A percentile compares a stretch with the other conserved stretches of the same genome.
These are phyloP conservation scores for Mohoua ochrocephala DNA, from an alignment of 2,113 vertebrate genomes.

Conservation along the genomic window DNA sequence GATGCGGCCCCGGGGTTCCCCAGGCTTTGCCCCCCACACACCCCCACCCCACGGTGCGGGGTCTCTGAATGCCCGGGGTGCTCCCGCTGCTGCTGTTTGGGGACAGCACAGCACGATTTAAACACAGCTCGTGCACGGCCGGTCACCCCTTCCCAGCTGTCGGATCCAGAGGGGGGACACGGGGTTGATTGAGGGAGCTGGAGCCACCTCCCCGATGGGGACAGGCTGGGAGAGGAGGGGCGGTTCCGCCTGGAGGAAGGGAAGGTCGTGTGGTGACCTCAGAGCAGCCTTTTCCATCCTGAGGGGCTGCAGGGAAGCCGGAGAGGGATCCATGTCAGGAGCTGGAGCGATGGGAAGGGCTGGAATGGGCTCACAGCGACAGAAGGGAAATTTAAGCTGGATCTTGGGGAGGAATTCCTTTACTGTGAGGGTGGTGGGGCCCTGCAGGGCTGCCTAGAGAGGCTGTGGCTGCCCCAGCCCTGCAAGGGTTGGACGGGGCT, in stretches of 20 bases:
- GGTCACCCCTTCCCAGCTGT: rapidly evolving
- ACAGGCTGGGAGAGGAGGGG: neutral
- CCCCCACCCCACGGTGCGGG: rapidly evolving
- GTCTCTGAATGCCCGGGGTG: neutral
- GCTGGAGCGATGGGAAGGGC: no score
- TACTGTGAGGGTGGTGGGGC: rapidly evolving
- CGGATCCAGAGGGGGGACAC: rapidly evolving
- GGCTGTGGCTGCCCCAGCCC: neutral
- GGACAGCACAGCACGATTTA: no score
- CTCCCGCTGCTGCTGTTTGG: neutral
- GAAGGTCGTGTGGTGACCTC: neutral
- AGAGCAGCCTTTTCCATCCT: neutral
- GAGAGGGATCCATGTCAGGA: no score
- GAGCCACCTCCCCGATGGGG: rapidly evolving
- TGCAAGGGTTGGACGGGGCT: no score
- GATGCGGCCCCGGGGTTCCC: neutral
- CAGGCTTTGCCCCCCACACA: neutral
- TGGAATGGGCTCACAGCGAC: neutral
- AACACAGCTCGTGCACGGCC: no score
- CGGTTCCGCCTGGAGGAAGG: neutral
- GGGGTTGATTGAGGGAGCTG: neutral
- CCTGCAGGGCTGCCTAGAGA: neutral
- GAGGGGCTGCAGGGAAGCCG: rapidly evolving
- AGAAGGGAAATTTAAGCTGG: no score
- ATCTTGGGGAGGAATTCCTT: no score